Percentiles rank a stretch among this genome's conserved stretches.
Evolutionary conservation across 1,140 invertebrate species (phyloP).

Genomic region (Caenorhabditis tropicalis): DNA sequence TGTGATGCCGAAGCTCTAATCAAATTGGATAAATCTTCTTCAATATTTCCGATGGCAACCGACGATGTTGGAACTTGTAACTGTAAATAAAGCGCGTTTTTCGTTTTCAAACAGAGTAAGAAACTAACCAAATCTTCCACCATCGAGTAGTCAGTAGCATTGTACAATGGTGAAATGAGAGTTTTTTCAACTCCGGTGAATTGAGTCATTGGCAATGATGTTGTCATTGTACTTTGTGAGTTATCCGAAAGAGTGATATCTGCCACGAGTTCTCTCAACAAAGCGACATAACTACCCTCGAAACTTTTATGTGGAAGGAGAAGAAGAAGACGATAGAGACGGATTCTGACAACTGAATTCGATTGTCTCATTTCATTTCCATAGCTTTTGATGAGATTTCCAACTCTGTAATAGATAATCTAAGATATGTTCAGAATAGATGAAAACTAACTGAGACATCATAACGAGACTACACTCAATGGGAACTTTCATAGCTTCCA

Average conservation of each 20-base stretch:
- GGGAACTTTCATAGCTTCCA: constrained; percentile 43
- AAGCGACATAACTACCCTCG: constrained; percentile 67
- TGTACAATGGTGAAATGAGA: constrained; percentile 76
- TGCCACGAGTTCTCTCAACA: constrained; percentile 83
- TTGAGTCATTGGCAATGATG: constrained; percentile 85
- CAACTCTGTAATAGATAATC: constrained; percentile 55
- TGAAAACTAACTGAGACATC: constrained; percentile 31
- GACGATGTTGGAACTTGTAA: neutral
- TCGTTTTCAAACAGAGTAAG: constrained; percentile 39
- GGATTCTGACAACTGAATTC: constrained; percentile 64
- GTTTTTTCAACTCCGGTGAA: constrained; percentile 80
- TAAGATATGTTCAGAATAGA: constrained; percentile 17
- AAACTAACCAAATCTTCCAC: constrained; percentile 91
- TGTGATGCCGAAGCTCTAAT: constrained; percentile 52
- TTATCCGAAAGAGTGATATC: constrained; percentile 96
- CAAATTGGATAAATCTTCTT: constrained; percentile 46
- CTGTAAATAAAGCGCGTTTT: neutral
- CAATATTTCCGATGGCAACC: neutral
- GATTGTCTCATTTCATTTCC: constrained; percentile 61
- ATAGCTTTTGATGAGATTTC: constrained; percentile 56
- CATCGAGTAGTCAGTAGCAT: constrained; percentile 92
- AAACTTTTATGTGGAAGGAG: constrained; percentile 17
- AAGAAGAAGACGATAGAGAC: constrained; percentile 62
- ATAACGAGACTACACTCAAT: constrained; percentile 46
- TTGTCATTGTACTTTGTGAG: constrained; percentile 90